Evolutionary conservation across 2,797 vertebrate species (phyloP), one percentile per base, ranked within the genome.

Genomic region (Catostomus latipinnis): DNA sequence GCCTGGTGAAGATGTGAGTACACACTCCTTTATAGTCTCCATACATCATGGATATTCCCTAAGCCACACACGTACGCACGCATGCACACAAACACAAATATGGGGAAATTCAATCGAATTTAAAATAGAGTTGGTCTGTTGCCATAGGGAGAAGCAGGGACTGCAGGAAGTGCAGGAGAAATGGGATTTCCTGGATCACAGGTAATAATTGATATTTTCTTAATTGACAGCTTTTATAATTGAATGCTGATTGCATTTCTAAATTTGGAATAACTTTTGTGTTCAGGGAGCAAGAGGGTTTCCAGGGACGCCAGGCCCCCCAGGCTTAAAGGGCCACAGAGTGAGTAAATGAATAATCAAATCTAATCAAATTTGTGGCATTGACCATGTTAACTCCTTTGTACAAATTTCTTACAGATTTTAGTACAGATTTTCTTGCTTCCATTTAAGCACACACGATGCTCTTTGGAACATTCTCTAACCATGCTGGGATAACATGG

Each of bases 301-400:
- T 89, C 98, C 98, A 84, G 98, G 98, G 77, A 97, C 97, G 57
- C 98, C 98, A 1, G 98, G 98, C 71, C 95, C 96, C 82, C 97
- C 97, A 71, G 98, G 98, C 73, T 91, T 98, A 82, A 99, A 99
- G 87, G 98, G 98, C 82, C 96, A 97, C 87, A 93, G 96, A 90
- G 98, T 99, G 92, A 97, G 97, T 93, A 61, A 49, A 63, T 50
- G 22, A 0, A 48, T 50, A 34, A 70, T 49, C n/a, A 46, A 46
- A 49, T 69, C 49, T 48, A 11, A 34, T 14, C 34, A 34, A 34
- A 34, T 34, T 34, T 34, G 34, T 34, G 34, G 34, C 34, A 34
- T 34, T 34, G 34, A 34, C 34, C 34, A 4, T 4, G 34, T 34
- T 34, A 34, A 34, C 34, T 34, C 34, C 34, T 34, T 34, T 34